Evolutionary conservation across 2,888 invertebrate species (phyloP).

Genomic region (Eristalinus sepulchralis): DNA sequence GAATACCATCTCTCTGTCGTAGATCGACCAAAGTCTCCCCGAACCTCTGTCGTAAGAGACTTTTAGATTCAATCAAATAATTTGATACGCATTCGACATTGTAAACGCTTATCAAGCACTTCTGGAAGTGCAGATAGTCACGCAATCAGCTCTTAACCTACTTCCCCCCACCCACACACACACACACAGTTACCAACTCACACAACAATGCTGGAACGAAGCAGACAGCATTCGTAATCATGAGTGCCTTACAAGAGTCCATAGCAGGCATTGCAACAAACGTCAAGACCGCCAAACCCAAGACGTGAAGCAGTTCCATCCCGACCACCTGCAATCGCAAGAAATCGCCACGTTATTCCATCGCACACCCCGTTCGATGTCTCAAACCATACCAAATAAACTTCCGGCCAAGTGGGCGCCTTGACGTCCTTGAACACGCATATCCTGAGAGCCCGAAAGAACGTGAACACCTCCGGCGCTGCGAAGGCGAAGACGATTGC

Average conservation of each 20-base stretch:
- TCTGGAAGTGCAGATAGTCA: neutral
- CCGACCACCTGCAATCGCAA: constrained; percentile 82
- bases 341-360: neutral
- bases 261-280: constrained; percentile 89
- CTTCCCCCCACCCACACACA: no score
- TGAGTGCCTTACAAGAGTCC: constrained; percentile 90
- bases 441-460: constrained; percentile 87
- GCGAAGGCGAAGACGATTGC: constrained; percentile 88
- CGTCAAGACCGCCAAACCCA: constrained; percentile 89
- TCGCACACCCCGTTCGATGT: neutral
- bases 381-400: constrained; percentile 81
- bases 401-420: constrained; percentile 83
- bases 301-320: constrained; percentile 90
- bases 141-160: neutral
- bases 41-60: neutral
- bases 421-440: constrained; percentile 87
- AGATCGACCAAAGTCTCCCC: neutral
- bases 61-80: neutral
- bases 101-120: neutral
- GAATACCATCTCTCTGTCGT: no score
- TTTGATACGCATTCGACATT: neutral
- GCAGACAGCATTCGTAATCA: constrained; percentile 92
- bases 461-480: constrained; percentile 88
- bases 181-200: constrained; percentile 79
- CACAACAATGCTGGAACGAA: constrained; percentile 90